Evolutionary conservation across 2,797 vertebrate genomes (phyloP), one percentile per base, ranked within the genome.

Genomic region (Myripristis jacobus): DNA sequence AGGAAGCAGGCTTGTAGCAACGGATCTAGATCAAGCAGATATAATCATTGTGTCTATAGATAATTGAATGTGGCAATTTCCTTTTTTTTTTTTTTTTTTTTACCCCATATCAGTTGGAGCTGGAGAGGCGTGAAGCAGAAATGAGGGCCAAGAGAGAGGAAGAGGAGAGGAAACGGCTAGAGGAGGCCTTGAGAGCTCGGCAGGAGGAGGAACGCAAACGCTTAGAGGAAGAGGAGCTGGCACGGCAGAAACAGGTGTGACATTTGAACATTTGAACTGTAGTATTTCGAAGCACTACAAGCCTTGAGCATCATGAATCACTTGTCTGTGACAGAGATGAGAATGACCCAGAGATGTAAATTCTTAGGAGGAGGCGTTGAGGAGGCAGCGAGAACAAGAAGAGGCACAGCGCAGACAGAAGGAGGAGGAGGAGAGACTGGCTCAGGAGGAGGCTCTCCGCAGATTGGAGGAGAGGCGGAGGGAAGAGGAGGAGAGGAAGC

Each of bases 121-220:
- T 97, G 84, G 97, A 99, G 87, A 93, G 96, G 79, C 95, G 95
- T 83, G 97, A 99, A 80, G 96, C 94, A 76, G 97, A 99, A 89
- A 91, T 98, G 73, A 95, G 96, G 89, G 96, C 94, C 79, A 97
- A 98, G 93, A 94, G 96, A 83, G 96, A 98, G 88, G 97, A 98
- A 79, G 97, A 97, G 78, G 96, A 98, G 82, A 93, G 95, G 88
- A 97, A 97, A 73, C 94, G 95, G 55, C 92, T 98, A 79, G 96
- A 98, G 83, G 97, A 99, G 73, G 95, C 96, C 53, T 91, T 96
- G 62, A 94, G 91, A 48, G 92, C 87, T 21, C 88, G 96, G 78
- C 97, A 98, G 83, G 97, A 98, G 92, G 98, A 98, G 66, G 94
- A 95, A 72, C 89, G 87, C 61, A 96, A 96, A 84, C 95, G 95